Conservation (phyloP, 2,888 invertebrate species). For the Rotaria macrura region DNA sequence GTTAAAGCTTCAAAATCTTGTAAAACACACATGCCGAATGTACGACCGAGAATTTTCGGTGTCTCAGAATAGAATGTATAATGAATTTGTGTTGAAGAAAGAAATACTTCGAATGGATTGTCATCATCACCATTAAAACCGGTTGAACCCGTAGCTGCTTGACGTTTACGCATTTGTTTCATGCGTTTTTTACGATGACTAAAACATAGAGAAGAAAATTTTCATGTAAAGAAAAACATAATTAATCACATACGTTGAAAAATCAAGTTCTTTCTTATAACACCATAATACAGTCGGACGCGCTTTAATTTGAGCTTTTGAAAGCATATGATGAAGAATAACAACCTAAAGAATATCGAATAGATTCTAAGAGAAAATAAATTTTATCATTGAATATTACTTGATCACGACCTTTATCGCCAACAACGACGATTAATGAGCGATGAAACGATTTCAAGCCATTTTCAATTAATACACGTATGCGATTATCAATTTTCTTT, state of each 20-base stretch:
- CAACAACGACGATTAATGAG: conserved; percentile 83
- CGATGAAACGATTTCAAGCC: conserved; percentile 79
- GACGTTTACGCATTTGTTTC: conserved; percentile 30
- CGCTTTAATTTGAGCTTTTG: conserved; percentile 81
- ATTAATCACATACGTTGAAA: conserved; percentile 59
- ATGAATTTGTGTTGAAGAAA: conserved; percentile 86
- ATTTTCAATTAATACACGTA: conserved; percentile 89
- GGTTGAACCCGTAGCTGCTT: conserved; percentile 73
- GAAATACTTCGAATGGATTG: conserved; percentile 86
- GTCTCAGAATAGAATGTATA: conserved; percentile 95
- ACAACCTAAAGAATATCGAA: conserved; percentile 61
- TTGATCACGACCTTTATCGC: conserved; percentile 89
- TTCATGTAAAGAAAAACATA: no score
- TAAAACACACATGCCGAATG: conserved; percentile 84
- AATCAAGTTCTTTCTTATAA: conserved; percentile 86
- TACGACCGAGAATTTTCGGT: conserved; percentile 90
- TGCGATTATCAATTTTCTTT: conserved; percentile 81
- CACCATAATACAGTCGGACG: conserved; percentile 93
- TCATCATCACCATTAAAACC: conserved; percentile 69
- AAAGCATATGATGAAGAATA: conserved; percentile 88
- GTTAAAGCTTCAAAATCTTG: conserved; percentile 93
- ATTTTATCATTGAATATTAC: not conserved
- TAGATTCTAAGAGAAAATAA: not conserved
- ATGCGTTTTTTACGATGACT: conserved; percentile 35
- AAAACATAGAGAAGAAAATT: not conserved